These are phyloP conservation scores for Platyrinchus mystaceus DNA, from an alignment of 2,797 vertebrate species.

Conservation along the genomic window DNA sequence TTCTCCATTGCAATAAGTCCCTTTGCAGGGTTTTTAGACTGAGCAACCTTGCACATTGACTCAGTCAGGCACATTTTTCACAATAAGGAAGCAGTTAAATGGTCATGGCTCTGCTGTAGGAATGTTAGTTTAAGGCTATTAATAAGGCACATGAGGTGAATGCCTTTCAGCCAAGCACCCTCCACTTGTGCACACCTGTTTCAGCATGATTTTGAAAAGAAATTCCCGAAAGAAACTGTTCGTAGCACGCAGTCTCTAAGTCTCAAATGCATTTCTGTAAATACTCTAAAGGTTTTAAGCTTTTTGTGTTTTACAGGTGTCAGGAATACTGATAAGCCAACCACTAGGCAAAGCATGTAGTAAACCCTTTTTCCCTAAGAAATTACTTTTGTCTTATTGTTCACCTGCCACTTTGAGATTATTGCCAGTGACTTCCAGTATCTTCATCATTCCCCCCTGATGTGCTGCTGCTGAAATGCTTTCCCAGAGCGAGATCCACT, in stretches of 20 bases:
- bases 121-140: constrained; percentile 67
- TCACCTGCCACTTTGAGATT: not conserved
- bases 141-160: constrained; percentile 67
- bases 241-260: not conserved
- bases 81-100: constrained; percentile 63
- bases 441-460: not conserved
- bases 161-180: constrained; percentile 36
- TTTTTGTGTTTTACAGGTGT: not conserved
- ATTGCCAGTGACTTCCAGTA: not conserved
- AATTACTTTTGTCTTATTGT: not conserved
- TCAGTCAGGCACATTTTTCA: constrained; percentile 40
- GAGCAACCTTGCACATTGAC: not conserved
- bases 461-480: not conserved
- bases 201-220: constrained; percentile 30
- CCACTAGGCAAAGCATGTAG: not conserved
- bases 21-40: constrained; percentile 31
- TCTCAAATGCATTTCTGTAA: constrained; percentile 14
- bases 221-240: constrained; percentile 28
- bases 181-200: constrained; percentile 61
- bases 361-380: not conserved
- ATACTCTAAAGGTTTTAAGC: not conserved
- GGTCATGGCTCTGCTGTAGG: constrained; percentile 38
- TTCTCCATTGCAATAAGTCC: not conserved
- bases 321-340: not conserved
- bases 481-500: not conserved